Evolutionary conservation across 2,888 invertebrate genomes (phyloP).

Genomic region (Platycheirus albimanus): DNA sequence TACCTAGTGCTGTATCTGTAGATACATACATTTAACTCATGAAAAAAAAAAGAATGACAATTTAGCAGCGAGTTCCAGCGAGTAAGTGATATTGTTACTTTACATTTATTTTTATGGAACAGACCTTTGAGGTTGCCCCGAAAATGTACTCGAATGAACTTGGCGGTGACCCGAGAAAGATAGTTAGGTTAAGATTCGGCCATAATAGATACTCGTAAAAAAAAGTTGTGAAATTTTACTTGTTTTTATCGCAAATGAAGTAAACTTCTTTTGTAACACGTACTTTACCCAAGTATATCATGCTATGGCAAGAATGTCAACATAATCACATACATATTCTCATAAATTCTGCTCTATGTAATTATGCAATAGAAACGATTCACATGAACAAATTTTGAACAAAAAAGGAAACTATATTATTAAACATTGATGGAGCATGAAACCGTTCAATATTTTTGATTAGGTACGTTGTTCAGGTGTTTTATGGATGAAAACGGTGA

Average conservation of each 20-base stretch:
- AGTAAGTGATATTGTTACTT: conserved; percentile 4
- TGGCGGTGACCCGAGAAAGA: conserved; percentile 36
- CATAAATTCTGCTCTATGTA: background rate
- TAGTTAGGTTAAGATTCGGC: background rate
- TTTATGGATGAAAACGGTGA: background rate
- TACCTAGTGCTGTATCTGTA: too few relatives aligned
- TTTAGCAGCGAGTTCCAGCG: conserved; percentile 27
- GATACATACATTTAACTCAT: conserved; percentile 36
- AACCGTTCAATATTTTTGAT: conserved; percentile 9
- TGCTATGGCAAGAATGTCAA: conserved; percentile 32
- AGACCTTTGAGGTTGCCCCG: conserved; percentile 45
- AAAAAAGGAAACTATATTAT: background rate
- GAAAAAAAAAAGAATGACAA: conserved; percentile 35
- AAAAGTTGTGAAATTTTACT: conserved; percentile 7
- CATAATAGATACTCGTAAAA: too few relatives aligned
- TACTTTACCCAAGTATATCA: background rate
- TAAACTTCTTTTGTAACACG: conserved; percentile 1
- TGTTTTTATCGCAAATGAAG: background rate
- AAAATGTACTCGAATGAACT: conserved; percentile 40
- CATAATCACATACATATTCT: conserved; percentile 8
- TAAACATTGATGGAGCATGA: conserved; percentile 27
- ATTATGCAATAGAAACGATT: conserved; percentile 43
- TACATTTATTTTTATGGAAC: conserved; percentile 35
- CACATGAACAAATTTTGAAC: conserved; percentile 40
- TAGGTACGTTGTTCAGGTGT: conserved; percentile 24